Conservation (phyloP, 2,888 invertebrate genomes). For the Monoplex corrugatus region DNA sequence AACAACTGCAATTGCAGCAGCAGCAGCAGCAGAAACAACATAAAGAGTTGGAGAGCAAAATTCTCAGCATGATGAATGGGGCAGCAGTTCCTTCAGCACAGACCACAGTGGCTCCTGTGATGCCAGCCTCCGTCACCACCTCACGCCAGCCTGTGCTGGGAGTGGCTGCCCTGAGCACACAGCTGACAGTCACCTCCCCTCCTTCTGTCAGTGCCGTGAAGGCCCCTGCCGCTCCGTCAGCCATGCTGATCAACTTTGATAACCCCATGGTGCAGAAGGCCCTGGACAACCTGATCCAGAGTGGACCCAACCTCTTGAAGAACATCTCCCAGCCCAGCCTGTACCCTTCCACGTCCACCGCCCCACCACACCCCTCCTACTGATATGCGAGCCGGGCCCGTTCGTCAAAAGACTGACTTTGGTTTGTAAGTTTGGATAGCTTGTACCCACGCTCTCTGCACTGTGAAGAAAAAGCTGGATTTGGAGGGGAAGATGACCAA, state of each 20-base stretch:
- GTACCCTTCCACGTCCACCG: neutral
- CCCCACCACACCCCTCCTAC: neutral
- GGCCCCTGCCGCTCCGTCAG: conserved; percentile 44
- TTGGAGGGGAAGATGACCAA: too few relatives aligned
- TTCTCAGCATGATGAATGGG: conserved; percentile 87
- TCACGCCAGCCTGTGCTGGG: conserved; percentile 45
- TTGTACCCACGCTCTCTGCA: too few relatives aligned
- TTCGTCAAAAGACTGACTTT: too few relatives aligned
- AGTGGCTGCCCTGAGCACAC: conserved; percentile 22
- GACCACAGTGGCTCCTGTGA: conserved; percentile 24
- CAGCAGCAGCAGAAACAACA: too few relatives aligned
- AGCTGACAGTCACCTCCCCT: conserved; percentile 43
- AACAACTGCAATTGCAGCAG: conserved; percentile 44
- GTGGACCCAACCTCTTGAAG: conserved; percentile 79
- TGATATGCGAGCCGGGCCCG: neutral
- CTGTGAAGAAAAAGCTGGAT: too few relatives aligned
- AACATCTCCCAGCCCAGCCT: conserved; percentile 70
- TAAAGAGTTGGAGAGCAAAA: conserved; percentile 84
- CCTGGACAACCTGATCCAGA: conserved; percentile 82
- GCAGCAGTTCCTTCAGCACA: neutral
- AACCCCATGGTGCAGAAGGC: conserved; percentile 82
- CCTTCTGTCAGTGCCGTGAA: conserved; percentile 21
- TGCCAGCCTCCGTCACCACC: conserved; percentile 20
- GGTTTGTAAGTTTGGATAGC: too few relatives aligned
- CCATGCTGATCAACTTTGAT: conserved; percentile 80